phyloP scores from a whole-genome alignment of 2,113 vertebrate species.

The Lasiurus cinereus region DNA sequence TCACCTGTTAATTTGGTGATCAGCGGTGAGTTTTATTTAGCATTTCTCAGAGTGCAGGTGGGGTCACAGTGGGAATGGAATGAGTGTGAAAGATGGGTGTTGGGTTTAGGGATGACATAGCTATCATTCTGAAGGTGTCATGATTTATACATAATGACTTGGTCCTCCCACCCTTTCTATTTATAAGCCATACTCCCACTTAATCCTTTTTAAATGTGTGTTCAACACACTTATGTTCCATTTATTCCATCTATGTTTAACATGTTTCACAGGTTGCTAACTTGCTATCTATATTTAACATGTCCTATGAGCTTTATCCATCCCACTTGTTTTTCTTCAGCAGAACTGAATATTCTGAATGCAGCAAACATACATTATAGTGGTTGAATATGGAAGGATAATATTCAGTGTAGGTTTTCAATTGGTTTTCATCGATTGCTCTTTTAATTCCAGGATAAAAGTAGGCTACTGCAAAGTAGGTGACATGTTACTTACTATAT shows the following conservation, averaged over 20 bases:
- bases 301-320: neutral
- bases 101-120: neutral
- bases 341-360: neutral
- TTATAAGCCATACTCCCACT: neutral
- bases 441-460: slow-evolving; percentile 3
- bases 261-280: slow-evolving; percentile 46
- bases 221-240: neutral
- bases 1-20: neutral
- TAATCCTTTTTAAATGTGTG: neutral
- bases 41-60: neutral
- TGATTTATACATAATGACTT: neutral
- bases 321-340: slow-evolving; percentile 37
- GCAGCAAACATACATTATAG: neutral
- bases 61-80: neutral
- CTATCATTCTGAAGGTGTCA: neutral
- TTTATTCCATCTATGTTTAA: slow-evolving; percentile 21
- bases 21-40: neutral
- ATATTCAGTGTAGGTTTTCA: neutral
- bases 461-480: neutral
- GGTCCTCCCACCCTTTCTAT: neutral
- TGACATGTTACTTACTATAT: slow-evolving; percentile 9
- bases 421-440: slow-evolving; percentile 11
- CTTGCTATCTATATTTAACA: slow-evolving; percentile 55
- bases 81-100: neutral
- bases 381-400: neutral